These are phyloP conservation scores for Trachurus trachurus DNA, from an alignment of 2,797 vertebrate genomes.

Conservation along the genomic window DNA sequence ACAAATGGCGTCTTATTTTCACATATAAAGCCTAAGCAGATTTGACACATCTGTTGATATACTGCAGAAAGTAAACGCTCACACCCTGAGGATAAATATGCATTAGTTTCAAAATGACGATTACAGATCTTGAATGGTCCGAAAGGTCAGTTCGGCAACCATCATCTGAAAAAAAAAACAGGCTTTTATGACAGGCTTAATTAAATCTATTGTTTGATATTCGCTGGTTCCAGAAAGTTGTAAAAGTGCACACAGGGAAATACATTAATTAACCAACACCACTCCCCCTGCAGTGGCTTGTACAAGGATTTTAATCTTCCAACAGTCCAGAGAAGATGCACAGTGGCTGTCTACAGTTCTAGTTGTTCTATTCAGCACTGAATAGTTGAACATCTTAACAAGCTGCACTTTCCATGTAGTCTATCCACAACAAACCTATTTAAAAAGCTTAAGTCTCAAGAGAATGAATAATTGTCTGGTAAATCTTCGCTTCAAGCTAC, in stretches of 20 bases:
- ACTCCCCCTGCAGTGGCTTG: background rate
- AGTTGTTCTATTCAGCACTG: background rate
- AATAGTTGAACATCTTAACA: background rate
- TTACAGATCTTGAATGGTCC: background rate
- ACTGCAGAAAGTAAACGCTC: background rate
- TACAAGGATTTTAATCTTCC: background rate
- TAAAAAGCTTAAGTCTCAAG: slow-evolving; percentile 1
- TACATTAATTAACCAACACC: slow-evolving; percentile 2
- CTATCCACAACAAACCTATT: slow-evolving; percentile 1
- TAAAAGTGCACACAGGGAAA: slow-evolving; percentile 7
- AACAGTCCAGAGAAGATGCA: slow-evolving; percentile 4
- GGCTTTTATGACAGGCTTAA: background rate
- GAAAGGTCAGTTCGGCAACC: background rate
- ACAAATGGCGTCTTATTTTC: slow-evolving; percentile 5
- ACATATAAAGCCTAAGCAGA: background rate
- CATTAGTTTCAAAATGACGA: background rate
- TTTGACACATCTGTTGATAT: background rate
- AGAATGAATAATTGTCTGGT: slow-evolving; percentile 6
- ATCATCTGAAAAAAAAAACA: background rate
- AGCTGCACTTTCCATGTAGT: background rate
- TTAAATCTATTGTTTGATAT: background rate
- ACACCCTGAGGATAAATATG: background rate
- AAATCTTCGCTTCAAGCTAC: slow-evolving; percentile 11
- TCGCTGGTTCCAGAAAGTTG: background rate
- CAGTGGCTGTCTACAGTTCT: background rate